A percentile compares a stretch with the other conserved stretches of the same genome.
phyloP scores from a whole-genome alignment of 2,888 invertebrate genomes.

The Rhaphigaster nebulosa region DNA sequence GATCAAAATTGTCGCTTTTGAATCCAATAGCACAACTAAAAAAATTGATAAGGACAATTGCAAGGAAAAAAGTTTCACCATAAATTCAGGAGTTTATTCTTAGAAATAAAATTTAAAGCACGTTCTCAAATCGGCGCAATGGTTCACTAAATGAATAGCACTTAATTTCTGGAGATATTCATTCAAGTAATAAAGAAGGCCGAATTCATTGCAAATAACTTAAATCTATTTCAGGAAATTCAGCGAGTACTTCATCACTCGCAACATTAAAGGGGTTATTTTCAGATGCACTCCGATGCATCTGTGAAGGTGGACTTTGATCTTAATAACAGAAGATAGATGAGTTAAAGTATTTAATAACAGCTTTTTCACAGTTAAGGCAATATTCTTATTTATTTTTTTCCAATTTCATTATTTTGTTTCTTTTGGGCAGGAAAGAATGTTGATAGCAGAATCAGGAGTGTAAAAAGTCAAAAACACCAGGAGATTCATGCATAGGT shows the following conservation, averaged over 20 bases:
- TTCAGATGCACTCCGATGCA: neutral
- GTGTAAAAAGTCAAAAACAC: too few relatives aligned
- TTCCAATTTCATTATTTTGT: too few relatives aligned
- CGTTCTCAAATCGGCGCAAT: neutral
- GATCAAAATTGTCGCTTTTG: too few relatives aligned
- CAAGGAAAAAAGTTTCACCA: neutral
- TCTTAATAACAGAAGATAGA: neutral
- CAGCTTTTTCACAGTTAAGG: too few relatives aligned
- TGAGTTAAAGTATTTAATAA: too few relatives aligned
- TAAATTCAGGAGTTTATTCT: neutral
- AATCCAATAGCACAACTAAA: too few relatives aligned
- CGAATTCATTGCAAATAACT: neutral
- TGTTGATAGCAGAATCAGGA: too few relatives aligned
- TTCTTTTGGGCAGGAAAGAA: too few relatives aligned
- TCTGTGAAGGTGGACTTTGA: neutral
- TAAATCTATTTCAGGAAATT: neutral
- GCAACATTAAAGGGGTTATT: neutral
- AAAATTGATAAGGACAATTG: too few relatives aligned
- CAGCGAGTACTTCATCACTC: neutral
- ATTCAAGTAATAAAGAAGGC: neutral
- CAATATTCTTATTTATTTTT: too few relatives aligned
- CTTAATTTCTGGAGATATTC: neutral
- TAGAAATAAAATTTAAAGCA: neutral
- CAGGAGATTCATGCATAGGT: too few relatives aligned
- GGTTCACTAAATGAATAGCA: neutral